phyloP scores from a whole-genome alignment of 1,140 invertebrate genomes.

The Chrysoperla carnea region DNA sequence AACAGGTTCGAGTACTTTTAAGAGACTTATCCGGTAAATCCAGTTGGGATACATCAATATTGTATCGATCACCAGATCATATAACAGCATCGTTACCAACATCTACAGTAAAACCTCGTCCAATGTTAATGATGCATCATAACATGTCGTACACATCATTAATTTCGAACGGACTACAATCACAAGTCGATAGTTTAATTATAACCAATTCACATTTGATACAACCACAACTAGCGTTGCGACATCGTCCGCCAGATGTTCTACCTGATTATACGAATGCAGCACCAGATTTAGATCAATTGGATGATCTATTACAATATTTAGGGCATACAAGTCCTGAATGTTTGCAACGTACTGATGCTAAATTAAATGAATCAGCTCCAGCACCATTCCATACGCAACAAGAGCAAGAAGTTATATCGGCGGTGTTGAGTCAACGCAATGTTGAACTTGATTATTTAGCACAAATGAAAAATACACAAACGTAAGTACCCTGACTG shows the following conservation, averaged over 20 bases:
- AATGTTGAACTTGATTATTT: slow-evolving; percentile 50
- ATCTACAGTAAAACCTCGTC: not conserved
- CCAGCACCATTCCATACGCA: slow-evolving; percentile 45
- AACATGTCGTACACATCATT: not conserved
- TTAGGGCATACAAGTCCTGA: slow-evolving; percentile 86
- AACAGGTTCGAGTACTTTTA: slow-evolving; percentile 60
- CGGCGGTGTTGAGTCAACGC: slow-evolving; percentile 62
- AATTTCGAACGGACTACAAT: not conserved
- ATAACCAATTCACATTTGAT: slow-evolving; percentile 13
- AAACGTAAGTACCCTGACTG: not conserved
- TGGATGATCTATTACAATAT: slow-evolving; percentile 81
- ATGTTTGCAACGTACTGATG: slow-evolving; percentile 53
- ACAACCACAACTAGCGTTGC: slow-evolving; percentile 39
- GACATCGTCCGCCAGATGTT: slow-evolving; percentile 50
- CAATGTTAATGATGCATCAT: too few species aligned
- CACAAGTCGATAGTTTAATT: slow-evolving; percentile 24
- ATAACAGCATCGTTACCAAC: not conserved
- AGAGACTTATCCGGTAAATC: slow-evolving; percentile 92
- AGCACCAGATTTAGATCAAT: slow-evolving; percentile 77
- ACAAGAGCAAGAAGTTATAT: slow-evolving; percentile 66
- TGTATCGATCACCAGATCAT: slow-evolving; percentile 51
- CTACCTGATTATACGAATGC: slow-evolving; percentile 68
- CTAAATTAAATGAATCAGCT: slow-evolving; percentile 51
- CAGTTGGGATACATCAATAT: slow-evolving; percentile 86
- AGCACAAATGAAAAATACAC: not conserved